Evolutionary conservation across 1,140 invertebrate species (phyloP), one percentile per base, ranked within the genome.

Genomic region (Drosophila paulistorum): DNA sequence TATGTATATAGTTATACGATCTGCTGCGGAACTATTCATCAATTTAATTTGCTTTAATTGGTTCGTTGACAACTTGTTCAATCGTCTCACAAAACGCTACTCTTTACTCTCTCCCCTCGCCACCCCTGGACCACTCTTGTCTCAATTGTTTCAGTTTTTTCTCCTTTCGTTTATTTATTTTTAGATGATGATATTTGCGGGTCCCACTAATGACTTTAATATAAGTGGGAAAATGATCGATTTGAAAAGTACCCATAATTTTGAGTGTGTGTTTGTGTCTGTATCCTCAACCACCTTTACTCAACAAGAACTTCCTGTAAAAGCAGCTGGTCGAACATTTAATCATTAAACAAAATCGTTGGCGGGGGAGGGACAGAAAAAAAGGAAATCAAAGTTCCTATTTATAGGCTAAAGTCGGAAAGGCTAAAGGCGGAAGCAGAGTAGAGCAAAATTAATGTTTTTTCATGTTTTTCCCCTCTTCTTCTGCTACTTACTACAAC

Each of bases 271-370:
- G 20, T 51, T 10, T 23, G 11, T 11, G 11, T 39, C 11, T 51
- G 45, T 51, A 51, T 14, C 20, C 20, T 51, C 45, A 51, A 51
- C 45, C 45, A 51, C 45, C 45, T 51, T 23, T 23, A 51, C 17
- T 23, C 30, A 57, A 54, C 37, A 41, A 65, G 71, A 69, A 76
- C 65, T 83, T 79, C 70, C 81, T 81, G 77, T 77, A 63, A 65
- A 64, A 58, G 68, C 51, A 84, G 81, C 81, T 84, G 81, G 62
- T 79, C 23, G 63, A 69, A 71, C 76, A 78, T 77, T 87, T 74
- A 87, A 86, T 82, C 82, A 82, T 62, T 58, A 48, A 41, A 39
- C 11, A 9, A 41, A 66, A 68, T 63, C 48, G 67, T 9, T 3
- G 2, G 20, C 20, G 17, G 10, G 11, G 14, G 14, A 14, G 9